phyloP scores from a whole-genome alignment of 23 tunicate species.

The Botrylloides violaceus region DNA sequence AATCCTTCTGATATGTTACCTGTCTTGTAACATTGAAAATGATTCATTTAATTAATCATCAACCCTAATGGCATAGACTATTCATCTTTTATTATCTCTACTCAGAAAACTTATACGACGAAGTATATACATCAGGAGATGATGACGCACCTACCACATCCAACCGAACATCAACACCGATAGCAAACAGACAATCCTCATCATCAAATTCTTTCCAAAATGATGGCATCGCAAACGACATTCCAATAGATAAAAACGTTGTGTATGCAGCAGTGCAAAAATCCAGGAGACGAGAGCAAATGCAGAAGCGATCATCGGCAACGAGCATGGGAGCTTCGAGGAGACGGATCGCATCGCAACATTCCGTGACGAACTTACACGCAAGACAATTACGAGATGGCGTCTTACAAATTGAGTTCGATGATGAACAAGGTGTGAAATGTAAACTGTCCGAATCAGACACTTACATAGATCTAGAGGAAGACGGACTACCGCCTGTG shows the following conservation, averaged over 20 bases:
- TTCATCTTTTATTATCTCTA: too few relatives aligned
- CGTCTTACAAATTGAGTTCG: conserved; percentile 21
- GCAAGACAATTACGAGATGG: conserved; percentile 18
- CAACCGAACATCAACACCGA: conserved; percentile 1
- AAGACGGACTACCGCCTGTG: conserved; percentile 10
- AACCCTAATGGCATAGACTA: too few relatives aligned
- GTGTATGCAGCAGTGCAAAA: conserved; percentile 22
- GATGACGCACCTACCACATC: not conserved
- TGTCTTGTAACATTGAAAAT: too few relatives aligned
- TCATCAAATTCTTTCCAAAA: too few relatives aligned
- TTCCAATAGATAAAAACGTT: not conserved
- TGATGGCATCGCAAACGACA: not conserved
- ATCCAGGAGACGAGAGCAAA: not conserved
- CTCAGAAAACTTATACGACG: conserved; percentile 21
- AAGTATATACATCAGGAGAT: too few relatives aligned
- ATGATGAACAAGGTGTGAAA: conserved; percentile 9
- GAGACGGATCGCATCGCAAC: not conserved
- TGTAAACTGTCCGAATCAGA: conserved; percentile 19
- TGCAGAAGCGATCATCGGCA: not conserved
- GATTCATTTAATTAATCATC: too few relatives aligned
- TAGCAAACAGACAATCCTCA: too few relatives aligned
- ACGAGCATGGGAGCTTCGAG: not conserved
- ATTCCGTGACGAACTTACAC: conserved; percentile 5
- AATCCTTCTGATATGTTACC: too few relatives aligned
- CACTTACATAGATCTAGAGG: conserved; percentile 17